Evolutionary conservation across 2,797 vertebrate species (phyloP).

Genomic region (Staurois parvus): DNA sequence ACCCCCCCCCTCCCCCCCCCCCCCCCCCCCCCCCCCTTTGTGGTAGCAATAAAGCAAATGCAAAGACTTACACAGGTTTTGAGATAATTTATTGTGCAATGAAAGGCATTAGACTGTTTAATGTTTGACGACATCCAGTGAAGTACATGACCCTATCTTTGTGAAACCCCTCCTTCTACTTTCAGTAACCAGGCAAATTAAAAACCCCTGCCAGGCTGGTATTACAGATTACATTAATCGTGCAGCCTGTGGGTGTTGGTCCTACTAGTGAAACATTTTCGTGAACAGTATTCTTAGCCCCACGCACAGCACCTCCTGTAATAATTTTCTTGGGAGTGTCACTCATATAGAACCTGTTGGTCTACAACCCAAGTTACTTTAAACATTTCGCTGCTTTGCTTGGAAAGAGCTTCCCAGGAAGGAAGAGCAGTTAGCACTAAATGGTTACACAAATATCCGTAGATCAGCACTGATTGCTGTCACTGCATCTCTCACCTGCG

Average conservation of each 20-base stretch:
- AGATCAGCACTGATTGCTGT: neutral
- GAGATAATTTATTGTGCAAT: neutral
- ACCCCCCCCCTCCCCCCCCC: no score
- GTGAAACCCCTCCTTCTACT: neutral
- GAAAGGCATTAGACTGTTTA: neutral
- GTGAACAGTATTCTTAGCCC: neutral
- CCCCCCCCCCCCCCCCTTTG: no score
- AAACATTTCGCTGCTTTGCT: constrained; percentile 4
- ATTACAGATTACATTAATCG: constrained; percentile 52
- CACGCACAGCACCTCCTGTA: constrained; percentile 10
- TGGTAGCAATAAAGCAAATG: no score
- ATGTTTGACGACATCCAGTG: neutral
- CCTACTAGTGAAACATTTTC: constrained; percentile 23
- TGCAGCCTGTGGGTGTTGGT: constrained; percentile 49
- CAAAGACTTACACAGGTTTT: no score
- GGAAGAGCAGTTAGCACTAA: neutral
- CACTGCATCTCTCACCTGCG: constrained; percentile 28
- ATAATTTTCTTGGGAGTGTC: constrained; percentile 41
- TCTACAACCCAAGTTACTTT: constrained; percentile 23
- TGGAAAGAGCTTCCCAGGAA: neutral
- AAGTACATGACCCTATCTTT: neutral
- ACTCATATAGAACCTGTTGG: constrained; percentile 51
- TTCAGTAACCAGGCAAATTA: neutral
- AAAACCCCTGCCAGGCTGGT: constrained; percentile 33
- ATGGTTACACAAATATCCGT: neutral